Conservation (phyloP, 1,140 invertebrate species). For the Sycophaga agraensis region DNA sequence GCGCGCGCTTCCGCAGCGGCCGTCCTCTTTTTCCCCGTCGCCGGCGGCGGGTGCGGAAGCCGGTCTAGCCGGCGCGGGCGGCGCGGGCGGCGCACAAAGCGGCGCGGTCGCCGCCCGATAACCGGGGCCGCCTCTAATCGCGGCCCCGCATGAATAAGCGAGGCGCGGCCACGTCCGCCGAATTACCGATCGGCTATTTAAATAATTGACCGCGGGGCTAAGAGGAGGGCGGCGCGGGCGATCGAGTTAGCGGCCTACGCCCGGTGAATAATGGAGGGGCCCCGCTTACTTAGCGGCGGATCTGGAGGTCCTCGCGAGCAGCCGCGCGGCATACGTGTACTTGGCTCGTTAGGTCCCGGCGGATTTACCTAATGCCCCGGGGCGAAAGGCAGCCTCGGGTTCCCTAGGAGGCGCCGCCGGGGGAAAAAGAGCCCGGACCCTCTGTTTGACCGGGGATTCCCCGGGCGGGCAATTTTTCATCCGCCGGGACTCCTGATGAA, state of each 20-base stretch:
- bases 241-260: constrained; percentile 52
- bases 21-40: too few species aligned
- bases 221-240: constrained; percentile 32
- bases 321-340: not conserved
- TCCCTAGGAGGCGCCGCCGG: too few species aligned
- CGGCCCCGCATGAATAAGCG: not conserved
- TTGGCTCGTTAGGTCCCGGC: constrained; percentile 3
- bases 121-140: not conserved
- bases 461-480: too few species aligned
- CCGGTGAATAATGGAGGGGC: constrained; percentile 55
- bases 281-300: constrained; percentile 42
- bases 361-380: constrained; percentile 13
- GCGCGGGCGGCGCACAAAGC: too few species aligned
- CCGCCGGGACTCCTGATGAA: too few species aligned
- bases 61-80: too few species aligned
- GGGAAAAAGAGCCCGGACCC: too few species aligned
- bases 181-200: constrained; percentile 42
- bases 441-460: too few species aligned
- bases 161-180: not conserved
- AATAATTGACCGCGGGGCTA: constrained; percentile 59
- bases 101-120: too few species aligned
- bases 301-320: not conserved
- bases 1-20: constrained; percentile 51
- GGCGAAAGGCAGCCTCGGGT: not conserved
- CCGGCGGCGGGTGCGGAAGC: too few species aligned